phyloP scores from a whole-genome alignment of 2,113 vertebrate species.

The Sinosuthora webbiana region DNA sequence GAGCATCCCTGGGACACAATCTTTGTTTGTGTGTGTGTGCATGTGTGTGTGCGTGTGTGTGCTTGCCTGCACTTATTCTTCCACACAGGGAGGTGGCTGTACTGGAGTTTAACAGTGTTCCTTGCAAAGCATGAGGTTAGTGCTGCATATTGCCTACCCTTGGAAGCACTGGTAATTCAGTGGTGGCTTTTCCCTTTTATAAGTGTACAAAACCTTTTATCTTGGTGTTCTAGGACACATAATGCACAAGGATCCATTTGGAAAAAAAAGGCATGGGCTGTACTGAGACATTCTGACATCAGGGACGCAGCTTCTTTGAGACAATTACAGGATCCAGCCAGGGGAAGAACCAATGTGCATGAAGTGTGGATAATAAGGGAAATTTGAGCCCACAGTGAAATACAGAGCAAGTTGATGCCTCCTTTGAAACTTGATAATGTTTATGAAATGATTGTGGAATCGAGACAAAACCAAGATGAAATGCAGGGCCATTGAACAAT shows the following conservation, averaged over 20 bases:
- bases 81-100: background rate
- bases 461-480: background rate
- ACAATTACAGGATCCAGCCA: background rate
- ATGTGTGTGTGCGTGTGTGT: background rate
- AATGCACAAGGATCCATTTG: background rate
- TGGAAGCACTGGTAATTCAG: background rate
- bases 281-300: background rate
- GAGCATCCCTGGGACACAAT: background rate
- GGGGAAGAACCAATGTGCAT: background rate
- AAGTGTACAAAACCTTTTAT: background rate
- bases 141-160: background rate
- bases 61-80: background rate
- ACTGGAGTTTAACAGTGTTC: background rate
- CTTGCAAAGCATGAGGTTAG: background rate
- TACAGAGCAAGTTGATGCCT: background rate
- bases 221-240: background rate
- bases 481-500: background rate
- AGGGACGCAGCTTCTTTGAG: background rate
- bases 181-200: background rate
- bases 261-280: background rate
- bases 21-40: fast-evolving
- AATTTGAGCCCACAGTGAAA: background rate
- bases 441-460: background rate
- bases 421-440: background rate
- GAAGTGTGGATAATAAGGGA: background rate